Conservation (phyloP, 2,797 vertebrate species). For the Pelochelys cantorii region DNA sequence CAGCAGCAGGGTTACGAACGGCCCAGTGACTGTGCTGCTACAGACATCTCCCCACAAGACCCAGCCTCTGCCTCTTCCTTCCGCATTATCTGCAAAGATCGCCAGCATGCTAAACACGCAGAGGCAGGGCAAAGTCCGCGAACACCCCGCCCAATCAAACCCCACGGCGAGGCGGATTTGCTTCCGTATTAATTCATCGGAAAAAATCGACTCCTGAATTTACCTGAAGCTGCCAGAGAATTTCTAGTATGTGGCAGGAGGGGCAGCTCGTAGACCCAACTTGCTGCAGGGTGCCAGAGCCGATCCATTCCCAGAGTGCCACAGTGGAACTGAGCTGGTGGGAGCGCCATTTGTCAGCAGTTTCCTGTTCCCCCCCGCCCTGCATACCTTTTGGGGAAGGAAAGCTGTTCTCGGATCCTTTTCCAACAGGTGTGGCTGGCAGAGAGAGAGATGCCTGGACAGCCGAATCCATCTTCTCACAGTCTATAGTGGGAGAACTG, state of each 20-base stretch:
- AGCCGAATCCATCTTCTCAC: constrained; percentile 93
- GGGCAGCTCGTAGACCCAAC: neutral
- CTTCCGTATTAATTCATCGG: accelerated
- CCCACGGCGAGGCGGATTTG: neutral
- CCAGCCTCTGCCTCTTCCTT: too few relatives aligned
- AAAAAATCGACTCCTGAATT: neutral
- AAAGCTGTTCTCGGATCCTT: constrained; percentile 90
- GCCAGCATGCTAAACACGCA: neutral
- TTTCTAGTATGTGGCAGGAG: neutral
- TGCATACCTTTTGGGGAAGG: constrained; percentile 89
- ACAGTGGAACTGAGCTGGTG: neutral
- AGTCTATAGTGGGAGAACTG: constrained; percentile 94
- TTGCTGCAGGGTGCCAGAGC: accelerated
- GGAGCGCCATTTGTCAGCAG: accelerated
- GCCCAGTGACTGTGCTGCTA: neutral
- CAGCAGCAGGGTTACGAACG: neutral
- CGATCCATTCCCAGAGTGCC: accelerated
- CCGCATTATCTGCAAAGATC: neutral
- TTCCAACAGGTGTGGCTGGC: constrained; percentile 94
- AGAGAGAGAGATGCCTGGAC: constrained; percentile 96
- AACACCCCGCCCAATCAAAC: neutral
- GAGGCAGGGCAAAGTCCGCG: neutral
- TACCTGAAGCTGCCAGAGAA: neutral
- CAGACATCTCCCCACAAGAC: neutral
- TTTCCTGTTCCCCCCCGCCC: neutral